Evolutionary conservation across 2,797 vertebrate species (phyloP).

Genomic region (Rachycentron canadum): DNA sequence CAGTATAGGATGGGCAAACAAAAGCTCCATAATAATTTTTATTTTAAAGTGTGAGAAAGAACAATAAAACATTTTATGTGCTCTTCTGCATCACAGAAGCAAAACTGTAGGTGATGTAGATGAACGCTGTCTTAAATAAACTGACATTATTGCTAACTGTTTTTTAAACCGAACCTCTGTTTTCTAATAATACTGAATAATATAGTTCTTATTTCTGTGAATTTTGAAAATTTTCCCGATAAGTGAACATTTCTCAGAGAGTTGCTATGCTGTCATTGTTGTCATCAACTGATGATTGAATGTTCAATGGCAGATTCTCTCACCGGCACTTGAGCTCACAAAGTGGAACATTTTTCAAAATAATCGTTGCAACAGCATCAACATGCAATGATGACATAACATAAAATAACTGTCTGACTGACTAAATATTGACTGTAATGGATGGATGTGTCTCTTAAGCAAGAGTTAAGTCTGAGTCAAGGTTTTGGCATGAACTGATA

Average conservation of each 20-base stretch:
- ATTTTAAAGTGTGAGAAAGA: slow-evolving; percentile 21
- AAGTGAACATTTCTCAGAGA: neutral
- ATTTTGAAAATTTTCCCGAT: neutral
- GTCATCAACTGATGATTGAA: slow-evolving; percentile 2
- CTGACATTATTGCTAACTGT: neutral
- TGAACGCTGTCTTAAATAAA: neutral
- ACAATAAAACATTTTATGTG: slow-evolving; percentile 7
- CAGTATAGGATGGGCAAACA: neutral
- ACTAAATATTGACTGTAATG: neutral
- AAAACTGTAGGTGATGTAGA: neutral
- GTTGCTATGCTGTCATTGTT: neutral
- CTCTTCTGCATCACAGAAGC: neutral
- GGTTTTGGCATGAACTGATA: slow-evolving; percentile 11
- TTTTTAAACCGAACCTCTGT: neutral
- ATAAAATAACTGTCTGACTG: neutral
- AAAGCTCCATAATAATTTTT: slow-evolving; percentile 8
- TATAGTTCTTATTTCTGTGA: neutral
- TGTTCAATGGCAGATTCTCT: slow-evolving; percentile 1
- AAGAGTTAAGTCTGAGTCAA: slow-evolving; percentile 18
- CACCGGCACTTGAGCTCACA: neutral
- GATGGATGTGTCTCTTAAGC: neutral
- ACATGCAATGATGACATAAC: neutral
- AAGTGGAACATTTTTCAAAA: neutral
- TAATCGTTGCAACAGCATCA: neutral
- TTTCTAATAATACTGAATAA: neutral